Base-by-base conservation (phyloP, 2,797 vertebrate species). In the Pogoniulus pusillus region DNA sequence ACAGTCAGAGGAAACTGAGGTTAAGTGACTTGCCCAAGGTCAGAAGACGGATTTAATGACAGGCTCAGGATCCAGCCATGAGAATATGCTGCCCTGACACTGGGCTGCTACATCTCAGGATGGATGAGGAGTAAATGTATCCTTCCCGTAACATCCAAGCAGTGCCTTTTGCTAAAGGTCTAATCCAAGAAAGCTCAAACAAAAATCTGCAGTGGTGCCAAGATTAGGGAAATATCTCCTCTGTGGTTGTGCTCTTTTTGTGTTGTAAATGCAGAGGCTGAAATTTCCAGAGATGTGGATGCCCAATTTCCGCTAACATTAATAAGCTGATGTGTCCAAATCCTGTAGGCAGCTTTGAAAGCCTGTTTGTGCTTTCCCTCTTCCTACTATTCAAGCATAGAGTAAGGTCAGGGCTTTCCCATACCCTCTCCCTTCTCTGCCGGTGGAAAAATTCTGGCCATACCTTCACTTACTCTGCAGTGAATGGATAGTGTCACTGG, bases 261-360 rank as follows among this genome's bases (percentile, higher is more conserved):
- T 95, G 91, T 94, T 95, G 95, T 94, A 95, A 96, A 96, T 95
- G 91, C 91, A 95, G 89, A 94, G 89, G 91, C 92, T 96, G 92
- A 96, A 96, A 95, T 96, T 96, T 96, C 95, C 95, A 96, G 94
- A 95, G 94, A 96, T 94, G 93, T 94, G 95, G 95, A 96, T 96
- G 95, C 93, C 94, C 95, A 94, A 95, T 96, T 96, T 96, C 95
- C 94, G 87, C 94, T 95, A 96, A 95, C 95, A 95, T 96, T 96
- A 96, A 95, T 96, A 96, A 96, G 95, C 89, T 91, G 92, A 96
- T 95, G 95, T 96, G 95, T 96, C 95, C 93, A 96, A 96, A 96
- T 96, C 95, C 94, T 95, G 95, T 96, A 94, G 95, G 93, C 95
- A 96, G 95, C 95, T 95, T 91, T 96, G 95, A 96, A 96, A 96